Evolutionary conservation across 2,888 invertebrate genomes (phyloP).

Genomic region (Campopleginae sp.): DNA sequence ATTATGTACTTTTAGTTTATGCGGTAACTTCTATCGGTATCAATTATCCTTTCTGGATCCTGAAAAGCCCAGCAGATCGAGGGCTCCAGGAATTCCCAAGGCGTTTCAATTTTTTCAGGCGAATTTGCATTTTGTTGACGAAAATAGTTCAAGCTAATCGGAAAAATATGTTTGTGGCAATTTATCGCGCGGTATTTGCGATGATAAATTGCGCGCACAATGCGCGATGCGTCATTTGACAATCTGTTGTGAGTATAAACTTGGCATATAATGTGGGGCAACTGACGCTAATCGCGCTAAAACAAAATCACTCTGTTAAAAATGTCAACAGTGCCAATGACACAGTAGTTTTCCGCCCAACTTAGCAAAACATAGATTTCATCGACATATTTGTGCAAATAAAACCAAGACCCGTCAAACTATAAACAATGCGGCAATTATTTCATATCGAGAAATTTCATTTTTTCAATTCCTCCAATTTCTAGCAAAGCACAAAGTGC

Average conservation of each 20-base stretch:
- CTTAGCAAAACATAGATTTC: neutral
- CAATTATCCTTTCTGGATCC: too few relatives aligned
- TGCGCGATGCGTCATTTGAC: slow-evolving; percentile 47
- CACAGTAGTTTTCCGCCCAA: slow-evolving; percentile 4
- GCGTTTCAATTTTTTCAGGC: too few relatives aligned
- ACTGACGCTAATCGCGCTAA: slow-evolving; percentile 37
- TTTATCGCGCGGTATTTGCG: slow-evolving; percentile 33
- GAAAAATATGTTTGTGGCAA: neutral
- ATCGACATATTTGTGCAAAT: neutral
- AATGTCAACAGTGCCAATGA: slow-evolving; percentile 4
- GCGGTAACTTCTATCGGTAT: neutral
- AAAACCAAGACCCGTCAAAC: neutral
- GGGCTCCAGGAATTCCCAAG: too few relatives aligned
- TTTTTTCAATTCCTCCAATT: neutral
- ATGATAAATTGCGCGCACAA: slow-evolving; percentile 34
- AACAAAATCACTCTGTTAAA: slow-evolving; percentile 28
- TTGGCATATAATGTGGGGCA: slow-evolving; percentile 49
- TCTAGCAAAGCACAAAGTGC: too few relatives aligned
- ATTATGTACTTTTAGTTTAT: neutral
- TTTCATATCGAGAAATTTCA: neutral
- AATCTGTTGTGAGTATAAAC: slow-evolving; percentile 23
- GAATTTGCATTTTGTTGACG: neutral
- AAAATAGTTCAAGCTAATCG: neutral
- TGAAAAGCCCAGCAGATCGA: too few relatives aligned
- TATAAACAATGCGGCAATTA: neutral